Base-by-base conservation (phyloP, 1,140 invertebrate genomes). In the Phocides pigmalion region DNA sequence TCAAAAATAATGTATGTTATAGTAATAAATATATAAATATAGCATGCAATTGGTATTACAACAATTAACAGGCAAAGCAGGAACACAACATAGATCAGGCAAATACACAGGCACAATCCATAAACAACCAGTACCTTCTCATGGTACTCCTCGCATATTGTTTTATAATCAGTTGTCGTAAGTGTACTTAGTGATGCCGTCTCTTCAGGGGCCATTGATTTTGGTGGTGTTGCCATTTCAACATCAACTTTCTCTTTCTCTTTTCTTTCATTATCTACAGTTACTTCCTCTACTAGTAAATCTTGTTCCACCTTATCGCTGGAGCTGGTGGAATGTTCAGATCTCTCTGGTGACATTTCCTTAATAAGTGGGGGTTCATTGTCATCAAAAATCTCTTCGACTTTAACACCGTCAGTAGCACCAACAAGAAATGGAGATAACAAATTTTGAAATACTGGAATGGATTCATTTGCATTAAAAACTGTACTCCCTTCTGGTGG, bases 131-230 rank as follows among this genome's bases (percentile, higher is more conserved):
- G 63, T 90, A 92, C 91, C 91, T 92, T 92, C 20, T 54, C 69
- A 46, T 90, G 72, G 76, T 85, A 91, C 49, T 91, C 91, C 76
- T 92, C 91, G 72, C 87, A 89, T 17, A 92, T 85, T 5, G 90
- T 92, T 66, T 91, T 92, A 70, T 92, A 92, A 9, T 92, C 91
- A n/a, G n/a, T n/a, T 28, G 91, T 92, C 3, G 87, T 90, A 68
- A 92, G 47, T 9, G 91, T 92, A 65, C 82, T 91, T 20, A 91
- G 79, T 19, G 90, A 91, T 44, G 79, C 77, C 19, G 82, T 82
- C 19, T 89, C 86, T 51, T 92, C 90, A 3, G 74, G 75, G 14
- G 68, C 68, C 49, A 88, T 78, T n/a, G 87, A 89, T 64, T 90
- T 90, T 17, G 76, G 71, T 9, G 74, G 79, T 20, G 67, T 76